A percentile compares a stretch with the other conserved stretches of the same genome.
phyloP scores from a whole-genome alignment of 2,888 invertebrate genomes.

The Timema podura region DNA sequence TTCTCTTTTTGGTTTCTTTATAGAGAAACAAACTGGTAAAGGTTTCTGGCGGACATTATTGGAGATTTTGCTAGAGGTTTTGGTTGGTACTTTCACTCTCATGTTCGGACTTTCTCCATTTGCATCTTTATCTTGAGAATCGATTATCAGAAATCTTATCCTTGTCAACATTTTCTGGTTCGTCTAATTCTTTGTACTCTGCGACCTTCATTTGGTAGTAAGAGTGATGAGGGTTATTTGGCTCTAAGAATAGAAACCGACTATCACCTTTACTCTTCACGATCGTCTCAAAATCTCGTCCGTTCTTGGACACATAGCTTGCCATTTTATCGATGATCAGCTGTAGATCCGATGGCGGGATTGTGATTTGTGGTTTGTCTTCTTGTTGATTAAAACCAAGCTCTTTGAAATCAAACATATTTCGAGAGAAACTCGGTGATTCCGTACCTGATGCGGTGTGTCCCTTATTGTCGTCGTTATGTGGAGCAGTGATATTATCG shows the following conservation, averaged over 20 bases:
- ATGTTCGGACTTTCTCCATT: conserved; percentile 13
- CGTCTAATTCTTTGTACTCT: conserved; percentile 24
- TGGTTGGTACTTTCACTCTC: not conserved
- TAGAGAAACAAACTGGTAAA: conserved; percentile 75
- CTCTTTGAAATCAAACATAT: too few relatives aligned
- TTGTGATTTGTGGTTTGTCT: not conserved
- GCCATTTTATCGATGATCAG: conserved; percentile 96
- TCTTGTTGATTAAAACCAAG: not conserved
- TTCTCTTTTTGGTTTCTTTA: conserved; percentile 75
- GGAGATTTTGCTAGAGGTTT: conserved; percentile 41
- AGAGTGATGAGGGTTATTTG: conserved; percentile 69
- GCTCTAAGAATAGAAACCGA: conserved; percentile 81
- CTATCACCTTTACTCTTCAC: conserved; percentile 68
- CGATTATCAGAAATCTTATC: not conserved
- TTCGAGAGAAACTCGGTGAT: too few relatives aligned
- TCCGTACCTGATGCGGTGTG: too few relatives aligned
- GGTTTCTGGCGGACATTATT: conserved; percentile 28
- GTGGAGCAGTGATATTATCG: too few relatives aligned
- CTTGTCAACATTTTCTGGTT: not conserved
- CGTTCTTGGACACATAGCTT: conserved; percentile 92
- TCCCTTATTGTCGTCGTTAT: too few relatives aligned
- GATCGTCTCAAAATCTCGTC: conserved; percentile 86
- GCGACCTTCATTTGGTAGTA: conserved; percentile 62
- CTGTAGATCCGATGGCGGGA: conserved; percentile 67
- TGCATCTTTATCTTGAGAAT: conserved; percentile 1